Percentiles rank a stretch among this genome's conserved stretches.
phyloP scores from a whole-genome alignment of 2,113 vertebrate genomes.

The Lucifuga dentata region DNA sequence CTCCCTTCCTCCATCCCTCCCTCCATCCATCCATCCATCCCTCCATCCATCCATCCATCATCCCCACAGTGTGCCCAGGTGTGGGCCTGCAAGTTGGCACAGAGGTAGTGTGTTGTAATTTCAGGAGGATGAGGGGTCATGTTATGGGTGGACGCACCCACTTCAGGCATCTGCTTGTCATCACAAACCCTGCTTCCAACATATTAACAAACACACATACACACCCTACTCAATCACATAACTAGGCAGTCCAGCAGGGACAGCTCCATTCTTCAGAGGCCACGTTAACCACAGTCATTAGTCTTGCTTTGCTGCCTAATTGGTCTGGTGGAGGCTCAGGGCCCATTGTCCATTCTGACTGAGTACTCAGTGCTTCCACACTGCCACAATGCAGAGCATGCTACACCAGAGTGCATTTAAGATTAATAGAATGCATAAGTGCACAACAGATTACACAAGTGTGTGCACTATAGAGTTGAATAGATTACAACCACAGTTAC shows the following conservation, averaged over 20 bases:
- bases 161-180: conserved; percentile 72
- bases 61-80: conserved; percentile 53
- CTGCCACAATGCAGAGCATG: conserved; percentile 28
- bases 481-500: no score
- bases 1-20: conserved; percentile 2
- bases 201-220: conserved; percentile 55
- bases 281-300: conserved; percentile 75
- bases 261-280: conserved; percentile 77
- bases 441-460: conserved; percentile 23
- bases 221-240: conserved; percentile 69
- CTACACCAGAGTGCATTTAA: conserved; percentile 18
- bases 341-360: conserved; percentile 69
- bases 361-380: conserved; percentile 39
- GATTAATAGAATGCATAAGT: conserved; percentile 39
- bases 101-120: conserved; percentile 52
- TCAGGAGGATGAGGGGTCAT: conserved; percentile 43
- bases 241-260: conserved; percentile 67
- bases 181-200: conserved; percentile 50
- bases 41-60: no score
- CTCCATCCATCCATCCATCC: no score
- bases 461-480: background rate
- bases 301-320: conserved; percentile 81
- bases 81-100: conserved; percentile 42
- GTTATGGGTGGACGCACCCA: conserved; percentile 47
- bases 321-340: conserved; percentile 68